Evolutionary conservation across 2,888 invertebrate genomes (phyloP), one percentile per base, ranked within the genome.

Genomic region (Nemoura dubitans): DNA sequence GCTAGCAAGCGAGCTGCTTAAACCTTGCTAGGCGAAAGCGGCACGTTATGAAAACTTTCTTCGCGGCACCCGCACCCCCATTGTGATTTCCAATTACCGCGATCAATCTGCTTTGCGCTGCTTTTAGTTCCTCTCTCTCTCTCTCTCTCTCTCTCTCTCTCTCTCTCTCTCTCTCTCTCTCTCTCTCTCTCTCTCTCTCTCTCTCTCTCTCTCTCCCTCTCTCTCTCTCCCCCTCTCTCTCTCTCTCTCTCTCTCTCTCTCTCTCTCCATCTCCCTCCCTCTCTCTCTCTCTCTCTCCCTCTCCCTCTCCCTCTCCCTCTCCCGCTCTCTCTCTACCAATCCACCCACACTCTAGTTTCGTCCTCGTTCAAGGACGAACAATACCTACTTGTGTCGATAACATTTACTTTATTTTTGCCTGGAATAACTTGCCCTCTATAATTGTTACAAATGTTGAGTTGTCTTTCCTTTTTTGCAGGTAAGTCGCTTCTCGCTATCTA

Each of bases 51-150:
- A 36, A 36, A 36, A 36, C 36, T 36, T 36, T 6, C 5, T 36
- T 36, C 36, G 36, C 36, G 36, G 36, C 36, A 36, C 78, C 26
- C 26, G n/a, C n/a, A 27, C 78, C 26, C 26, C 78, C 28, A 78
- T 78, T 78, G 78, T 78, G 78, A 78, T 78, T 78, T 78, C n/a
- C 78, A 78, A 78, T 78, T 78, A 78, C 78, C n/a, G 28, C 78
- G 78, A 78, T 78, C 1, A 78, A 78, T 78, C 78, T 78, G 78
- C 14, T 59, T 59, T 78, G 78, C 78, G n/a, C 27, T 27, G 78
- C 14, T 59, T 59, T 78, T 10, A 6, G n/a, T 78, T 78, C n/a
- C 6, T 28, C 28, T 25, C 21, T 14, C 59, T 7, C 59, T 59
- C 59, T 59, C 14, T 59, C 21, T 59, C 59, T 59, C 36, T 36